phyloP scores from a whole-genome alignment of 2,113 vertebrate species.

The Mus spicilegus region DNA sequence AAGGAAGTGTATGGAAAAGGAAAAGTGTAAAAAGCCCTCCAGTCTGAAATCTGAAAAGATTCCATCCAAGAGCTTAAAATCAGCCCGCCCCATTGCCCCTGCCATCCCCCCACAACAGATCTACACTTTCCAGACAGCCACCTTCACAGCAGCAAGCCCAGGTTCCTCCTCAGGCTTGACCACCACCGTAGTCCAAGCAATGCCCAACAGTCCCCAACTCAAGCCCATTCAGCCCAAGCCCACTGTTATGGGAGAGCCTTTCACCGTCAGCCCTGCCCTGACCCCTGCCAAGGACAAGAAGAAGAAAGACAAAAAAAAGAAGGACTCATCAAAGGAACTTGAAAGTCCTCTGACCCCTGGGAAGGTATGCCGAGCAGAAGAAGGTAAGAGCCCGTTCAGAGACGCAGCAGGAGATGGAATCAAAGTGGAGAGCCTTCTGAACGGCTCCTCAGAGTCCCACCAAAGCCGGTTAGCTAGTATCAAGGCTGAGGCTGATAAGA shows the following conservation, averaged over 20 bases:
- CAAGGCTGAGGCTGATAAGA: constrained; percentile 98
- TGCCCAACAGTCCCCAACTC: constrained; percentile 97
- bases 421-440: constrained; percentile 94
- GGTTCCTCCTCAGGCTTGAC: constrained; percentile 90
- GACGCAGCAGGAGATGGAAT: constrained; percentile 90
- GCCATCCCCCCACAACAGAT: constrained; percentile 93
- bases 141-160: constrained; percentile 93
- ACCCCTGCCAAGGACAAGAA: constrained; percentile 98
- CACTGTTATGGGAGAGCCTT: constrained; percentile 94
- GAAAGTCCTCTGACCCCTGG: constrained; percentile 94
- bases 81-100: constrained; percentile 92
- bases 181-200: constrained; percentile 93
- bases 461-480: constrained; percentile 98
- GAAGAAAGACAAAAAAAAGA: constrained; percentile 99
- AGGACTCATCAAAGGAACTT: constrained; percentile 93
- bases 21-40: constrained; percentile 92
- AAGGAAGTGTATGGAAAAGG: constrained; percentile 91
- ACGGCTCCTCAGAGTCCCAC: constrained; percentile 95
- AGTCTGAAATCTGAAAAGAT: constrained; percentile 93
- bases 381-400: constrained; percentile 94
- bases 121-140: constrained; percentile 91
- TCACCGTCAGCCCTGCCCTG: constrained; percentile 91
- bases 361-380: constrained; percentile 93
- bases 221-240: constrained; percentile 97
- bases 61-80: constrained; percentile 95